These are phyloP conservation scores for Hystrix brachyura DNA, from an alignment of 2,113 vertebrate genomes.

Conservation along the genomic window DNA sequence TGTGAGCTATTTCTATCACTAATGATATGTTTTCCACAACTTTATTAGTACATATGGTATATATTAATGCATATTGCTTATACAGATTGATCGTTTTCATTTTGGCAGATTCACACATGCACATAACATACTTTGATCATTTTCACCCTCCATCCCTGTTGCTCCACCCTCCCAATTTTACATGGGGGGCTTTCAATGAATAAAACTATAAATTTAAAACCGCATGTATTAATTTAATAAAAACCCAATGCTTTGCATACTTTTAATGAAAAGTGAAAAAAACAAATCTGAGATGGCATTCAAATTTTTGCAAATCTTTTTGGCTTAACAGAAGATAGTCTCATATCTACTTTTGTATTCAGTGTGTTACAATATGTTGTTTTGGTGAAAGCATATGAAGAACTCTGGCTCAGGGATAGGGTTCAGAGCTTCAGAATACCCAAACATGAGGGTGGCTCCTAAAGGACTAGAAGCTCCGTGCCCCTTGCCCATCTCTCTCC, in stretches of 20 bases:
- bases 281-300: background rate
- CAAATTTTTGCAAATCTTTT: conserved; percentile 8
- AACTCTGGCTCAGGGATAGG: background rate
- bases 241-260: background rate
- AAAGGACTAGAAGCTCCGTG: background rate
- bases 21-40: background rate
- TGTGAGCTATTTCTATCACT: background rate
- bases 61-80: background rate
- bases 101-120: background rate
- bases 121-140: background rate
- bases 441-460: background rate
- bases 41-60: background rate
- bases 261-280: conserved; percentile 13
- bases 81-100: background rate
- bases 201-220: background rate
- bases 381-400: background rate
- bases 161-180: background rate
- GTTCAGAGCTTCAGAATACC: background rate
- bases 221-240: background rate
- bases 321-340: background rate
- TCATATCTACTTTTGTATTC: background rate
- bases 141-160: background rate
- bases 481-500: background rate
- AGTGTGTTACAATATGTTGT: background rate
- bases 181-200: background rate